Evolutionary conservation across 2,888 invertebrate genomes (phyloP), one percentile per base, ranked within the genome.

Genomic region (Mesopsocus fuscifrons): DNA sequence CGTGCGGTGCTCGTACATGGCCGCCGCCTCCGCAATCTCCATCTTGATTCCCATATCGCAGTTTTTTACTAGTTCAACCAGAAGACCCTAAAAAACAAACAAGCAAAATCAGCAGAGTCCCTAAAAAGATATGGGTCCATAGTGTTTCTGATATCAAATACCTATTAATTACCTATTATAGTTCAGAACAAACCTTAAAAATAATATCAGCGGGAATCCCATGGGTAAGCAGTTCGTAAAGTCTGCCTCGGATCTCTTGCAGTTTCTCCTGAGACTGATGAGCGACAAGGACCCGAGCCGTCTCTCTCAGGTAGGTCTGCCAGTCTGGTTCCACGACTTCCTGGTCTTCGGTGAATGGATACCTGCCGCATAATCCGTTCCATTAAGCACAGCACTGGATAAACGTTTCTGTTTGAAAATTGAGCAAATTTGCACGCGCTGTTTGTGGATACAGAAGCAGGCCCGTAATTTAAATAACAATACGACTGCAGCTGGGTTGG

Each of bases 161-260:
- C n/a, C n/a, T n/a, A n/a, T n/a, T n/a, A n/a, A n/a, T n/a, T n/a
- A n/a, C n/a, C n/a, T n/a, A n/a, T n/a, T n/a, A n/a, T n/a, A n/a
- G n/a, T n/a, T n/a, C n/a, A 33, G 26, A n/a, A 46, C 48, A 52
- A 53, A 70, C 72, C 60, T 79, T 78, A 61, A 97, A 91, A 52
- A 98, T 92, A 49, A 89, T 68, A 58, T 89, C 88, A 2, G 82
- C 69, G 0, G 98, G 95, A 48, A 98, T 88, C 30, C 91, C 88
- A 60, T 97, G 95, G 13, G 81, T 79, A 16, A 97, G 67, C 30
- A 99, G 64, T 57, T 98, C 95, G 63, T 97, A 98, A 4, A 98
- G 61, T 52, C 89, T 74, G 47, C 77, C 80, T 41, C 98, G 70
- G 0, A 94, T 78, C 58, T 84, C 82, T 47, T 80, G 68, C 42